phyloP scores from a whole-genome alignment of 2,888 invertebrate genomes.

The Syrista parreyssii region DNA sequence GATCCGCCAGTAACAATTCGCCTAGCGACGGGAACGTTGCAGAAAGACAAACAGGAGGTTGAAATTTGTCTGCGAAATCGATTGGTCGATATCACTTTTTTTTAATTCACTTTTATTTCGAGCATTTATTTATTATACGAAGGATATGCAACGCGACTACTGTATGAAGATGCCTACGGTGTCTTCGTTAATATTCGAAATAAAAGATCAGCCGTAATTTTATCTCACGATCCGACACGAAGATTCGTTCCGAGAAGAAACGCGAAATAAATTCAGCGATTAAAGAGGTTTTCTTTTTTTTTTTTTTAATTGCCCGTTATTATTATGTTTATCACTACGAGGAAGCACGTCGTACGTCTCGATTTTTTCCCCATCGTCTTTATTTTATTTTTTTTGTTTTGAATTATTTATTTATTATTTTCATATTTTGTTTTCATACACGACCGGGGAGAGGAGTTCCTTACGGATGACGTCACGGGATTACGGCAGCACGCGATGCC shows the following conservation, averaged over 20 bases:
- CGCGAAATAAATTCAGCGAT: not conserved
- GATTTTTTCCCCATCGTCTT: not conserved
- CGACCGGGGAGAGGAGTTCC: not conserved
- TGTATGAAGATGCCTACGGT: not conserved
- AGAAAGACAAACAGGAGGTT: not conserved
- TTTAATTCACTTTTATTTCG: not conserved
- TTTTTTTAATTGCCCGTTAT: not conserved
- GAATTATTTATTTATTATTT: not conserved
- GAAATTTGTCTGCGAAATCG: not conserved
- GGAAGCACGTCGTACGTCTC: not conserved
- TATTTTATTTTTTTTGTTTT: conserved; percentile 3
- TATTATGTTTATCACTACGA: not conserved
- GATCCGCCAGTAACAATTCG: not conserved
- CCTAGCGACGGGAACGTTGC: not conserved
- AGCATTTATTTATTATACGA: not conserved
- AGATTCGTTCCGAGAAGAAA: not conserved
- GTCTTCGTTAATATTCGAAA: not conserved
- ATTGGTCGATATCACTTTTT: not conserved
- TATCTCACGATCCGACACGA: not conserved
- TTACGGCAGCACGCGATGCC: conserved; percentile 48
- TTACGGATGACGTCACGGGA: conserved; percentile 35
- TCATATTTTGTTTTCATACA: not conserved
- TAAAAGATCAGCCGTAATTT: not conserved
- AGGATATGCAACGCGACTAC: not conserved
- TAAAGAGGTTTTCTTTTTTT: not conserved